Conservation (phyloP, 1,140 invertebrate genomes). For the Parapsyche elsis region DNA sequence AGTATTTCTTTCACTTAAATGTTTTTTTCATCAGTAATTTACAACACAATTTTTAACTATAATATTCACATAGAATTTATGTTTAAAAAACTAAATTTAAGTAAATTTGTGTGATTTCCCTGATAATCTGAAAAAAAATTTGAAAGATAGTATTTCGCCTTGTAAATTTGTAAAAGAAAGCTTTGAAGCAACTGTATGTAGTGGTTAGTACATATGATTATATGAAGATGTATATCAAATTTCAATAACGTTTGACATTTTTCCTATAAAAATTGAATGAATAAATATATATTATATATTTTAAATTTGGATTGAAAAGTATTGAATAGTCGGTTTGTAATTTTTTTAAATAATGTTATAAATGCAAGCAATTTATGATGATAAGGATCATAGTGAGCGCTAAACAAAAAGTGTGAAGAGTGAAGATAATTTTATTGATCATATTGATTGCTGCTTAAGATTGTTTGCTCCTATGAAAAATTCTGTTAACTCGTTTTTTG, state of each 20-base stretch:
- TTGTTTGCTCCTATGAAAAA: no score
- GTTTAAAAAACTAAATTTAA: not conserved
- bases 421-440: no score
- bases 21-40: no score
- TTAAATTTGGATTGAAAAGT: not conserved
- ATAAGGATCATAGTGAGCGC: no score
- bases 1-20: no score
- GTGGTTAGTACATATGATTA: not conserved
- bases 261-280: not conserved
- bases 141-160: constrained; percentile 10
- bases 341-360: not conserved
- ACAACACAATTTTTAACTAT: no score
- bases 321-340: not conserved
- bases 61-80: no score
- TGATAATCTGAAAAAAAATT: not conserved
- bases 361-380: not conserved
- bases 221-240: not conserved
- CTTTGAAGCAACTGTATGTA: constrained; percentile 7
- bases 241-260: not conserved
- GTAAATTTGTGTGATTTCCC: constrained; percentile 15
- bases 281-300: not conserved
- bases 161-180: constrained; percentile 11
- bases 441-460: no score
- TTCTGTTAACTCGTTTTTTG: no score
- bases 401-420: no score